Evolutionary conservation across 2,113 vertebrate species (phyloP), one percentile per base, ranked within the genome.

Genomic region (Meleagris gallopavo): DNA sequence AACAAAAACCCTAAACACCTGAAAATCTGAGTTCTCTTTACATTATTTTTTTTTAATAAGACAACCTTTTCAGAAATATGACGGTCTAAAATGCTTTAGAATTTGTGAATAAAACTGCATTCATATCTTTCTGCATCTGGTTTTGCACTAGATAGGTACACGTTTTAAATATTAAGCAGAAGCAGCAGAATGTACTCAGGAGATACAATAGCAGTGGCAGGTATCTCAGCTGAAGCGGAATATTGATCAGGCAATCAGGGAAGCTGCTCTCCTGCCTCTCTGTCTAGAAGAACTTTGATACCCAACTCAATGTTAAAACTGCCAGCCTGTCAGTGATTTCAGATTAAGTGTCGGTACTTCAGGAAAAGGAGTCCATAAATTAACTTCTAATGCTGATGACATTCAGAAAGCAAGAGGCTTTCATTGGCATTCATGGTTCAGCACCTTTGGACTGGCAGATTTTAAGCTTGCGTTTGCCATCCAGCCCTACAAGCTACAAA

Each of bases 171-270:
- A 11, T 72, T 62, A 88, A 93, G 77, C 36, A 78, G 87, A 94
- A 85, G 88, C 46, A 86, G 52, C 34, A 81, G 88, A 70, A 94
- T 89, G 67, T 79, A 81, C 83, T 96, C 71, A 92, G 79, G 84
- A 93, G 41, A 13, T 70, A 55, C 41, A 94, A 92, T 71, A 95
- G 67, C 65, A 75, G 58, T 60, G n/a, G 58, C 64, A 85, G 78
- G 65, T 75, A 30, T 61, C 75, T 89, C 55, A 8, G 22, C 62
- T 97, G 41, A 70, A 89, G 89, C 64, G 75, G 50, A 91, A 85
- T 96, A 95, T 95, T 91, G 93, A 95, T 94, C 91, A 96, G 93
- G 86, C 89, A 95, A 73, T 94, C 91, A 91, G 55, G 54, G 52
- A 87, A 81, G 88, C 81, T 80, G 34, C 30, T 94, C 75, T 80